Base-by-base conservation (phyloP, 2,113 vertebrate genomes). In the Chamaetylas fuelleborni region DNA sequence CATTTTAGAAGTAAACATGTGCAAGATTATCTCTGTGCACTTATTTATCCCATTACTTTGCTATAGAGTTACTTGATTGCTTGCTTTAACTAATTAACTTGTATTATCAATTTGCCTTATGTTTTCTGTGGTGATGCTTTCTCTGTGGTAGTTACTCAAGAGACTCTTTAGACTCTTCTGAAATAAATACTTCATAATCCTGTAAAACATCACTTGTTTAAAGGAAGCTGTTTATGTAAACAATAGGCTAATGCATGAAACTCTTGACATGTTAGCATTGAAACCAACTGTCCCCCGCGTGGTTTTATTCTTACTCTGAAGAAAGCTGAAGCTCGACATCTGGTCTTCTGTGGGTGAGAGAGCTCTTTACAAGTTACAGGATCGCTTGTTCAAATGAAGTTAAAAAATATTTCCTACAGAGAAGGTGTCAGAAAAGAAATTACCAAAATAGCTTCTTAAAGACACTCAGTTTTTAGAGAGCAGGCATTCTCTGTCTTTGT, bases 151-250 rank as follows among this genome's bases (percentile, higher is more conserved):
- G 76, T 90, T 90, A 67, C 57, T 86, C 54, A 51, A 84, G 87
- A 81, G 89, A 47, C 62, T 86, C 77, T 91, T 94, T 67, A 91
- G 40, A 36, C 51, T 88, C 67, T 38, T 88, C 82, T 95, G 84
- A 91, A 93, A 79, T 76, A 93, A 92, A 96, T 92, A 87, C 61
- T 61, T 94, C 26, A 29, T 76, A 82, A 79, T 92, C 86, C 53
- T 92, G 57, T 86, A 79, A 89, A 95, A 57, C 74, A 76, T 95
- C n/a, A 19, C 84, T 96, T 79, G 73, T 91, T 95, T 82, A 82
- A 89, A 94, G 86, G 89, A 93, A 93, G 50, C 61, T 94, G 81
- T 93, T 93, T 86, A 31, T 86, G 81, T 97, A 95, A 96, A 93
- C 92, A 97, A n/a, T 45, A 69, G 43, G 74, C 87, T 94, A 94